Base-by-base conservation (phyloP, 2,797 vertebrate genomes). In the Otus scops region DNA sequence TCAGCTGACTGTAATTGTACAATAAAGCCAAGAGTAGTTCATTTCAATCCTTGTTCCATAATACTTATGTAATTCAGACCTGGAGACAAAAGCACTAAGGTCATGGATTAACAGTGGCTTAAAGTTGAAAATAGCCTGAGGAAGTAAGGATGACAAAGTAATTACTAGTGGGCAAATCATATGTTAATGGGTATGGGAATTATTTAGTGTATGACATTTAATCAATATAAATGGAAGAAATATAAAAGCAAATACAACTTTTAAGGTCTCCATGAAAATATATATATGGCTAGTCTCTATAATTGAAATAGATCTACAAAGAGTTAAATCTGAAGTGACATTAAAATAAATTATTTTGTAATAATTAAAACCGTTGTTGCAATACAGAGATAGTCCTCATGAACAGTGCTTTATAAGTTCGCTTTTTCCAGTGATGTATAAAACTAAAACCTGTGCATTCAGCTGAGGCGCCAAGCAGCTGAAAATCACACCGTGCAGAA, bases 81-180 rank as follows among this genome's bases (percentile, higher is more conserved):
- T 80, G 80, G 75, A 96, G 65, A 93, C 88, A 92, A 94, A 95
- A 92, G 88, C 70, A 74, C 67, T 86, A 81, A 41, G 96, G 94
- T 96, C 91, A 69, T 85, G 94, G 96, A 98, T 98, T 98, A 98
- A 97, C 95, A 89, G 85, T 97, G 97, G 97, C 93, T 98, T 98
- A 97, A 97, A 94, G 95, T 87, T 95, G 97, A 96, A 98, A 98
- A 97, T 93, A 97, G 93, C 89, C 96, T 95, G 96, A 96, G 97
- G 94, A 98, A 98, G 93, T 96, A 97, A 97, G 96, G 91, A 92
- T 97, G 95, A 97, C 96, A 96, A 97, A 97, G 89, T 96, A 97
- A 98, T 96, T 94, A 97, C 60, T 69, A 93, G 32, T 85, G 92
- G 61, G 92, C 92, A 97, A 96, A 97, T 97, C 92, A 93, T 96